Evolutionary conservation across 2,888 invertebrate genomes (phyloP).

Genomic region (Harmothoe impar): DNA sequence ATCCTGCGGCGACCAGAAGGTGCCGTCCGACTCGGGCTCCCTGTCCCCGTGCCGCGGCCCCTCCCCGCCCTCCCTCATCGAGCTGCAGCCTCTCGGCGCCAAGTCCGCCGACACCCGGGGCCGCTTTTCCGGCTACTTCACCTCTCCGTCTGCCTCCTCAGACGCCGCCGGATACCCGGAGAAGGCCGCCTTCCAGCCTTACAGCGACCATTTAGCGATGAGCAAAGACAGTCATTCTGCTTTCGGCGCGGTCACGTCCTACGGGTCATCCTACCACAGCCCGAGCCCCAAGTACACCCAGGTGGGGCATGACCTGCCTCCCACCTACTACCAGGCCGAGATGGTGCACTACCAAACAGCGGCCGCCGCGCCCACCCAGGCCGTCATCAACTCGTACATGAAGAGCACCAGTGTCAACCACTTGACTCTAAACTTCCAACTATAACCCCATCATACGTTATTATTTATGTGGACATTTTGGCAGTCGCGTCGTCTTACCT

Average conservation of each 20-base stretch:
- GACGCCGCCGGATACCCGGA: background rate
- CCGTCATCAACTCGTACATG: constrained; percentile 55
- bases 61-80: constrained; percentile 60
- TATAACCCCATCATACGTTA: background rate
- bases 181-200: constrained; percentile 58
- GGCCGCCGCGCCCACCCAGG: background rate
- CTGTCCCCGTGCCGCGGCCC: constrained; percentile 54
- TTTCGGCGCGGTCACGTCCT: background rate
- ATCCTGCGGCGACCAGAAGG: constrained; percentile 58
- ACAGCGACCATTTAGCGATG: background rate
- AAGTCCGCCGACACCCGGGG: constrained; percentile 12
- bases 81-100: constrained; percentile 61
- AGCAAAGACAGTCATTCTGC: background rate
- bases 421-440: constrained; percentile 41
- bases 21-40: constrained; percentile 59
- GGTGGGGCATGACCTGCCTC: background rate
- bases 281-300: background rate
- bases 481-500: background rate
- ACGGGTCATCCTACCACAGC: background rate
- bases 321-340: constrained; percentile 37
- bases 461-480: constrained; percentile 18
- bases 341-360: constrained; percentile 35
- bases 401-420: constrained; percentile 53
- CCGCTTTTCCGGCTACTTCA: background rate
- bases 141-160: background rate